A percentile compares a stretch with the other conserved stretches of the same genome.
Conservation (phyloP, 2,113 vertebrate species). For the Alouatta palliata region DNA sequence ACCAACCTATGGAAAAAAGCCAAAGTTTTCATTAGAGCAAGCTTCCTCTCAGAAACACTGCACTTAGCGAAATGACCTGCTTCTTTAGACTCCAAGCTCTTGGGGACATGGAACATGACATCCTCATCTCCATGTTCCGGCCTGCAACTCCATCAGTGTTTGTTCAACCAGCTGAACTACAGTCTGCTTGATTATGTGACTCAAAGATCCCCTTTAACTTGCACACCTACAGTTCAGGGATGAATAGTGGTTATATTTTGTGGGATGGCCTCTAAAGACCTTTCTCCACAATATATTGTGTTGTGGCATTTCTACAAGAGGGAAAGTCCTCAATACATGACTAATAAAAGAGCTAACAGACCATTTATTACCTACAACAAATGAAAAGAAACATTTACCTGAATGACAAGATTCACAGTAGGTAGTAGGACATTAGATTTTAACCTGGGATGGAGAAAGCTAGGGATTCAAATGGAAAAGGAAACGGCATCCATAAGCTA, state of each 20-base stretch:
- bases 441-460: not conserved
- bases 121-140: not conserved
- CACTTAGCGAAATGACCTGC: not conserved
- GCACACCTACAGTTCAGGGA: not conserved
- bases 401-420: conserved; percentile 1
- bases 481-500: not conserved
- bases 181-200: not conserved
- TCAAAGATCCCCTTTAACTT: not conserved
- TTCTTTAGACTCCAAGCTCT: not conserved
- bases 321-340: not conserved
- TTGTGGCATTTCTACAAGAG: not conserved
- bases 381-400: not conserved
- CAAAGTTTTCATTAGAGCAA: not conserved
- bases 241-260: not conserved
- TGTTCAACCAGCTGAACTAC: not conserved
- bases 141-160: not conserved
- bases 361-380: not conserved
- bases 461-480: not conserved
- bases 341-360: not conserved
- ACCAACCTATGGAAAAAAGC: conserved; percentile 89
- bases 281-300: not conserved
- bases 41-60: not conserved
- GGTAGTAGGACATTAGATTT: not conserved
- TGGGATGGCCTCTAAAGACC: conserved; percentile 7
- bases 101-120: not conserved